These are phyloP conservation scores for Urophycis tenuis DNA, from an alignment of 2,797 vertebrate genomes.

Conservation along the genomic window DNA sequence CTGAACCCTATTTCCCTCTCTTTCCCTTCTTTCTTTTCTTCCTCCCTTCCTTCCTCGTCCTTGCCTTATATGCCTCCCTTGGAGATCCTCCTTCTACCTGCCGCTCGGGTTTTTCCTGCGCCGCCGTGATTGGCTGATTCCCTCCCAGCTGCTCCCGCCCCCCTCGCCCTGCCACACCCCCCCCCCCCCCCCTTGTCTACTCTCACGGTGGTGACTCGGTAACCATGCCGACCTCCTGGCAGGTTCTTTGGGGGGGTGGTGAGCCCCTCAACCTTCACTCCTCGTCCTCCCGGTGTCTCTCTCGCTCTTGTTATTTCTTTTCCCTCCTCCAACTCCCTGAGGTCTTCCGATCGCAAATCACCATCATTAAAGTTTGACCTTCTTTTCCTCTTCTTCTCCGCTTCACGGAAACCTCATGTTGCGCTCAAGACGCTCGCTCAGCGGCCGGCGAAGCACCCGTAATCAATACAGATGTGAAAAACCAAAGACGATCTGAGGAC, in stretches of 20 bases:
- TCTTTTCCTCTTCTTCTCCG: conserved; percentile 14
- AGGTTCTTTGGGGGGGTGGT: conserved; percentile 41
- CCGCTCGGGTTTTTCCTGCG: conserved; percentile 38
- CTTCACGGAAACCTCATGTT: conserved; percentile 4
- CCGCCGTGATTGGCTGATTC: conserved; percentile 51
- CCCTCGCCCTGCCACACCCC: not conserved
- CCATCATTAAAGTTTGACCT: conserved; percentile 41
- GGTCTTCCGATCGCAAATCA: conserved; percentile 58
- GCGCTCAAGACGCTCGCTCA: conserved; percentile 25
- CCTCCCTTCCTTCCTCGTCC: not conserved
- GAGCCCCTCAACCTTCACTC: conserved; percentile 40
- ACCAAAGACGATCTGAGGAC: not conserved
- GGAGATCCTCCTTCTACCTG: conserved; percentile 25
- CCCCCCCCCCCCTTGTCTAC: conserved; percentile 11
- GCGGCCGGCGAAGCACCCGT: not conserved
- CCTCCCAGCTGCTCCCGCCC: conserved; percentile 48
- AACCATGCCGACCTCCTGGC: conserved; percentile 43
- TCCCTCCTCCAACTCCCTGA: conserved; percentile 45
- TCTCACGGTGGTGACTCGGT: conserved; percentile 49
- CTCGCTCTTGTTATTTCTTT: not conserved
- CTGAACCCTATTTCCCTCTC: not conserved
- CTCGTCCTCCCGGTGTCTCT: conserved; percentile 36
- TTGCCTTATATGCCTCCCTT: not conserved
- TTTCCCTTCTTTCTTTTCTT: conserved; percentile 35
- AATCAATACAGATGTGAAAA: not conserved